A percentile compares a stretch with the other conserved stretches of the same genome.
Evolutionary conservation across 2,797 vertebrate genomes (phyloP).

Genomic region (Heteromormyrus szaboi): DNA sequence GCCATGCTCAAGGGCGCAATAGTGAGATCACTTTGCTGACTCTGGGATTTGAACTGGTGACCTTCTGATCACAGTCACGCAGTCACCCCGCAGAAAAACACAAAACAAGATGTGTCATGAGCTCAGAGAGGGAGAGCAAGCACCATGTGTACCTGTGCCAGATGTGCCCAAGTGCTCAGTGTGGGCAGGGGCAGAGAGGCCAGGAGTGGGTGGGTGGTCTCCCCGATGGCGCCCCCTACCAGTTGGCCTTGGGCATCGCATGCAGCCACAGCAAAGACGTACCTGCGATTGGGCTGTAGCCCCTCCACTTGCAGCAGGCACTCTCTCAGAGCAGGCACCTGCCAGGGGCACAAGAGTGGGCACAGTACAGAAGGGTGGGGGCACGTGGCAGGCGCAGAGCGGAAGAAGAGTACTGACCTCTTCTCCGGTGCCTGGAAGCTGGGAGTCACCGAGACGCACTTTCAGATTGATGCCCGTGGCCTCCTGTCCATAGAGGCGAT

Average conservation of each 20-base stretch:
- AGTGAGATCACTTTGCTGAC: background rate
- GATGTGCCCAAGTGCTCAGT: constrained; percentile 69
- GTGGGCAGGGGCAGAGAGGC: constrained; percentile 73
- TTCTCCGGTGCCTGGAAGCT: constrained; percentile 75
- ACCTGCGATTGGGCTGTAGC: constrained; percentile 80
- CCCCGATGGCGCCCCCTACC: constrained; percentile 72
- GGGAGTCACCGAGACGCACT: constrained; percentile 76
- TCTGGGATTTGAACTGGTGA: background rate
- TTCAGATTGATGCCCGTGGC: constrained; percentile 67
- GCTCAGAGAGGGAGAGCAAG: background rate
- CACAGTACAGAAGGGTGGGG: background rate
- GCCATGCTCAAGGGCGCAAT: background rate
- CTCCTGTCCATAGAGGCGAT: constrained; percentile 72
- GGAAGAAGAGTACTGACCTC: constrained; percentile 55
- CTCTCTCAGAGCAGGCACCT: constrained; percentile 73
- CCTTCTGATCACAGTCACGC: background rate
- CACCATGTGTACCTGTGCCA: constrained; percentile 68
- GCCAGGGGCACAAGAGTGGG: background rate
- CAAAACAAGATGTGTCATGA: background rate
- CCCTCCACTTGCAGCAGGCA: constrained; percentile 68
- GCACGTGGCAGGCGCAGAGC: background rate
- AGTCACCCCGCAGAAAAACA: background rate
- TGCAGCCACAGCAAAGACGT: constrained; percentile 86
- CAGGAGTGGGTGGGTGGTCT: constrained; percentile 74
- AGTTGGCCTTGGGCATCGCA: constrained; percentile 75